Percentiles rank a stretch among this genome's conserved stretches.
Conservation (phyloP, 2,888 invertebrate genomes). For the Choreutis nemorana region DNA sequence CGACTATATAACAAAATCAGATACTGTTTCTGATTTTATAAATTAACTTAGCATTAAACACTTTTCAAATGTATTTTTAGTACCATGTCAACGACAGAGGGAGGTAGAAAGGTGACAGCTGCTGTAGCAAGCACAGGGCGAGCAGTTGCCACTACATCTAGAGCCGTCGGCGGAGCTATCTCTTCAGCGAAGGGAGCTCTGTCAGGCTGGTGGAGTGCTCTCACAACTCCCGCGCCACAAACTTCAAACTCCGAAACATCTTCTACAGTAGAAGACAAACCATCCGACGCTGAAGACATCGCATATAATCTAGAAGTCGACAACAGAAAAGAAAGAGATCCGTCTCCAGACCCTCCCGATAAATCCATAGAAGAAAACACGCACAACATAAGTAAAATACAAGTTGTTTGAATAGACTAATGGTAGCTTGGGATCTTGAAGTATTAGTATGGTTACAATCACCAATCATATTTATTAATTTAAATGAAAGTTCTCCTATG, state of each 20-base stretch:
- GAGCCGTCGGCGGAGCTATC: constrained; percentile 77
- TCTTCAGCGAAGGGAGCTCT: constrained; percentile 90
- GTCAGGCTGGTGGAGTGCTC: constrained; percentile 83
- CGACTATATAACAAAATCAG: too few relatives aligned
- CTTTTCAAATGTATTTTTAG: too few relatives aligned
- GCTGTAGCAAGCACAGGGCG: constrained; percentile 91
- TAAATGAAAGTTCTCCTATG: too few relatives aligned
- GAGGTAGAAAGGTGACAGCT: constrained; percentile 91
- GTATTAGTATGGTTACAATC: too few relatives aligned
- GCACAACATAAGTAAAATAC: constrained; percentile 29
- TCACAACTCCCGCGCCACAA: constrained; percentile 30
- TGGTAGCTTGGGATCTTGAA: too few relatives aligned
- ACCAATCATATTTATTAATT: too few relatives aligned
- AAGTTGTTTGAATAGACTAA: constrained; percentile 29
- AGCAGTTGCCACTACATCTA: constrained; percentile 74
- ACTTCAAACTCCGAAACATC: constrained; percentile 6
- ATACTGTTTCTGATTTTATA: too few relatives aligned
- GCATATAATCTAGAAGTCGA: constrained; percentile 16
- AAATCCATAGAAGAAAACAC: constrained; percentile 35
- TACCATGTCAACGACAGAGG: constrained; percentile 93
- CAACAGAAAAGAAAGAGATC: constrained; percentile 16
- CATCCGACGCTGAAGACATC: constrained; percentile 24
- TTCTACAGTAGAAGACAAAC: constrained; percentile 12
- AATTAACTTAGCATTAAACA: too few relatives aligned
- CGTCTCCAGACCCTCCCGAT: constrained; percentile 33